Evolutionary conservation across 1,140 invertebrate species (phyloP), one percentile per base, ranked within the genome.

Genomic region (Musca vetustissima): DNA sequence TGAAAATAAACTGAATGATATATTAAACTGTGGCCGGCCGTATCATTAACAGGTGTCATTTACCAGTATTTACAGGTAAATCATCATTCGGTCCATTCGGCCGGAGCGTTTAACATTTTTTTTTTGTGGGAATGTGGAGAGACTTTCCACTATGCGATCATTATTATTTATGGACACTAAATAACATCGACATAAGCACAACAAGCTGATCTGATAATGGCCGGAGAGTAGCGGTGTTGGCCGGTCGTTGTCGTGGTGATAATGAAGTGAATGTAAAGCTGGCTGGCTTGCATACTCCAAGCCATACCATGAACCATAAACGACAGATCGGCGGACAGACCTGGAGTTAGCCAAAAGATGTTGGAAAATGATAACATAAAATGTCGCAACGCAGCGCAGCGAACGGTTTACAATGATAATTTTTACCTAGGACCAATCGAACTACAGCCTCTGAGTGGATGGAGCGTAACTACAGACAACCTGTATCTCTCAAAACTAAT

Each of bases 91-190:
- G 4, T 32, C 28, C 28, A 32, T 32, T 4, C 3, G 3, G 28
- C n/a, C 28, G 28, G 28, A 32, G 28, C 28, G 28, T 32, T 32
- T 32, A 32, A 32, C 28, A 32, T 32, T 32, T n/a, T n/a, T n/a
- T n/a, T n/a, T n/a, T n/a, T 32, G 9, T 32, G 28, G 28, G 28
- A 32, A 32, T 32, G 28, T 32, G 28, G 28, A 9, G 28, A n/a
- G n/a, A n/a, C n/a, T 43, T 43, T 43, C 36, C 36, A 43, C 36
- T 13, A 13, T 43, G 36, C 6, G 13, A 69, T 64, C 64, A 47
- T 64, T 64, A 69, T 69, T 69, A 69, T 69, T 69, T 69, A 69
- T 69, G 61, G 52, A 65, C 57, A 59, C 43, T 69, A 65, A 69
- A 69, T 69, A 65, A 69, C 68, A 61, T 52, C 64, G 68, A 69